Base-by-base conservation (phyloP, 2,888 invertebrate genomes). In the Odontothrips loti region DNA sequence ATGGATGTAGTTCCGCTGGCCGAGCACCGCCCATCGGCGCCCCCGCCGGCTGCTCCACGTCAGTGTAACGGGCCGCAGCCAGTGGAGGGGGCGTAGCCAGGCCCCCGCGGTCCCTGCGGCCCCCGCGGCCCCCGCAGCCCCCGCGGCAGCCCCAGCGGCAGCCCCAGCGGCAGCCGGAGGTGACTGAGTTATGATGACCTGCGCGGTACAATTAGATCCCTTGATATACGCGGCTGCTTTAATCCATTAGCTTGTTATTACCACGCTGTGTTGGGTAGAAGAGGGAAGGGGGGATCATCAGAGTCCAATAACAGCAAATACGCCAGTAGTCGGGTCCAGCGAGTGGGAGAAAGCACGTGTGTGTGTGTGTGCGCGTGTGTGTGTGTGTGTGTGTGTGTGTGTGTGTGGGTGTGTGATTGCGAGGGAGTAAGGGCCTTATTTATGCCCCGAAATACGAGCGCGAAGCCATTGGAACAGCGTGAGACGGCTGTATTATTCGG, bases 1-100 rank as follows among this genome's bases (percentile, higher is more conserved):
- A 75, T 75, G 68, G 68, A 75, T 75, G 68, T 75, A 75, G 68
- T 27, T 75, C 68, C 23, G 23, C 23, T 75, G 68, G 68, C 68
- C 23, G 68, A 6, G 10, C 58, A 58, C 17, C 58, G 68, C 68
- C 23, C 8, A 23, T 23, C 23, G 51, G 10, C 51, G 51, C 68
- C 23, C 23, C n/a, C n/a, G 9, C 68, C 23, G 63, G 63, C 68
- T 23, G 20, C 15, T 43, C 34, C 68, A 11, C 68, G 23, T 6
- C 11, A 23, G 68, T 11, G 68, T 12, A 48, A 12, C 48, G 48
- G 48, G 48, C 10, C 48, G 48, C 10, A 48, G 48, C 48, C 10
- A 9, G 48, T 9, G 51, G 51, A 6, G 58, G 58, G 58, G 58
- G 6, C 12, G 51, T 3, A 3, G 15, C 51, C 51, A 51, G 58